Percentiles rank a stretch among this genome's conserved stretches.
These are phyloP conservation scores for Solea senegalensis DNA, from an alignment of 2,113 vertebrate genomes.

Conservation along the genomic window DNA sequence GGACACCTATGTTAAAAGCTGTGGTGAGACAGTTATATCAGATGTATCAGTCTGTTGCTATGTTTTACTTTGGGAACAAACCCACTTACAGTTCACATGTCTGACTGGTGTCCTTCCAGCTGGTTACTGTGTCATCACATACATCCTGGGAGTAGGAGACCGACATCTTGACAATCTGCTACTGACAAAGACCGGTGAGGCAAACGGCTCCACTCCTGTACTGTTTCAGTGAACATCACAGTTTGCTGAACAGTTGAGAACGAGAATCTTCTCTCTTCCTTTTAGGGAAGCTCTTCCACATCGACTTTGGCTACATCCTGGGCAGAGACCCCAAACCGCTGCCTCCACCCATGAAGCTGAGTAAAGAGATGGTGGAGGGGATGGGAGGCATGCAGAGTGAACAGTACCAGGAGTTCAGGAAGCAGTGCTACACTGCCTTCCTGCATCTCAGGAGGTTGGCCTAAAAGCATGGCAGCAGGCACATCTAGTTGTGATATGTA, in stretches of 20 bases:
- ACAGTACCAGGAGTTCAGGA: conserved; percentile 98
- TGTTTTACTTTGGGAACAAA: background rate
- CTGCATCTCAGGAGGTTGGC: conserved; percentile 89
- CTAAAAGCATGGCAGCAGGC: background rate
- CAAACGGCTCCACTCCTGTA: accelerated
- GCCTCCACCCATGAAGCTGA: conserved; percentile 98
- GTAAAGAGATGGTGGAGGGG: conserved; percentile 99
- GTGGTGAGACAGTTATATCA: conserved; percentile 83
- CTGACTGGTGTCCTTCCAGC: conserved; percentile 76
- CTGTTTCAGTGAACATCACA: background rate
- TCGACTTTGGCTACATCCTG: conserved; percentile 99
- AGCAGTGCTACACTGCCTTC: conserved; percentile 98
- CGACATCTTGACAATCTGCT: conserved; percentile 97
- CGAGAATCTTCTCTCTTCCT: background rate
- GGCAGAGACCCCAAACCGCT: conserved; percentile 97
- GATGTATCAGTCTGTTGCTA: too few species aligned
- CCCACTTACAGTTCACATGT: background rate
- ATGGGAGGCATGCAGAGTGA: conserved; percentile 99
- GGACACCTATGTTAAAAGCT: conserved; percentile 99
- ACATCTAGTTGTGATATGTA: too few species aligned
- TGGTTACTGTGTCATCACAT: conserved; percentile 98
- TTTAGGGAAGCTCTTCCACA: conserved; percentile 96
- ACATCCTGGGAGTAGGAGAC: conserved; percentile 97
- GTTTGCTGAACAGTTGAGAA: background rate
- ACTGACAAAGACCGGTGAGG: conserved; percentile 90